These are phyloP conservation scores for Rhynchonycteris naso DNA, from an alignment of 2,797 vertebrate genomes.

Conservation along the genomic window DNA sequence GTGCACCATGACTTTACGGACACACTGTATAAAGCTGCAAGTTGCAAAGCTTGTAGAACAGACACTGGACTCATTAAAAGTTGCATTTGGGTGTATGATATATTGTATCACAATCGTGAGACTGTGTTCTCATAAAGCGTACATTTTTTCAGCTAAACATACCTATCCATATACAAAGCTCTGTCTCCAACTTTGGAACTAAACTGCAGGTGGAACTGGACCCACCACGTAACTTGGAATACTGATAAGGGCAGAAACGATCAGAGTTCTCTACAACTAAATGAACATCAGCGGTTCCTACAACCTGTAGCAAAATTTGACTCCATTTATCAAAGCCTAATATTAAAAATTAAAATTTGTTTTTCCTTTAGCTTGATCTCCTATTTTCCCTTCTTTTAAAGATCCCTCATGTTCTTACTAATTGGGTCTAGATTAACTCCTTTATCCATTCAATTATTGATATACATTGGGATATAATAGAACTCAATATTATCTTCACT, in stretches of 20 bases:
- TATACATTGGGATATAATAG: not conserved
- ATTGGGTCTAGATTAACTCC: not conserved
- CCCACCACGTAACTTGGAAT: not conserved
- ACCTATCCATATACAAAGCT: not conserved
- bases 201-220: not conserved
- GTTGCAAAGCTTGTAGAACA: conserved; percentile 10
- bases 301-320: not conserved
- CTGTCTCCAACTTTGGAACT: not conserved
- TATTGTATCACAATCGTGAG: not conserved
- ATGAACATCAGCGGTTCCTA: not conserved
- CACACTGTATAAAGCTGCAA: not conserved
- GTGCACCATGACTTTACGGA: no score
- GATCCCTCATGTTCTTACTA: not conserved
- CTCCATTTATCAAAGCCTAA: not conserved
- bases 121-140: not conserved
- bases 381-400: not conserved
- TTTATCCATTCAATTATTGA: not conserved
- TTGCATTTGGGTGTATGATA: not conserved
- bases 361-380: conserved; percentile 38
- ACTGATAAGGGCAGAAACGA: not conserved
- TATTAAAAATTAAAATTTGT: conserved; percentile 19
- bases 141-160: conserved; percentile 11
- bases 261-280: not conserved
- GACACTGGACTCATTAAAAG: not conserved
- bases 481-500: not conserved